These are phyloP conservation scores for Tetanocera ferruginea DNA, from an alignment of 2,888 invertebrate genomes.

Conservation along the genomic window DNA sequence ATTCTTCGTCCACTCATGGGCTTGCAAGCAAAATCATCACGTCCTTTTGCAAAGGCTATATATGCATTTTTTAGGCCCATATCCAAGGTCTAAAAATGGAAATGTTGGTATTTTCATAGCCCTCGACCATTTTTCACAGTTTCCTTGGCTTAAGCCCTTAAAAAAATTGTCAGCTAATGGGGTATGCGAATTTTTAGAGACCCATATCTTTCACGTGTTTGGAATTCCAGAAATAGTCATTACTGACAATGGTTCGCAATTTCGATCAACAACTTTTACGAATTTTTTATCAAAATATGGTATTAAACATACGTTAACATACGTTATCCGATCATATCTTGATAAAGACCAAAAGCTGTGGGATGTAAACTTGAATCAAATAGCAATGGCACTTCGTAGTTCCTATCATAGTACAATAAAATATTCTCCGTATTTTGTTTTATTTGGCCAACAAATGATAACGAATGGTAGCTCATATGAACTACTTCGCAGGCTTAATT, in stretches of 20 bases:
- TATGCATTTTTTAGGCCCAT: constrained; percentile 42
- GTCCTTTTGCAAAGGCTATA: constrained; percentile 42
- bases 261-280: neutral
- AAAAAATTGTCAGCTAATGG: constrained; percentile 8
- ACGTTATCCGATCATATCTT: too few species aligned
- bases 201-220: neutral
- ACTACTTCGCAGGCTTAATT: too few species aligned
- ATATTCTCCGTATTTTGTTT: too few species aligned
- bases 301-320: too few species aligned
- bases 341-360: too few species aligned
- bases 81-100: constrained; percentile 33
- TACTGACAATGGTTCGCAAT: neutral
- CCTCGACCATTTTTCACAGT: constrained; percentile 42
- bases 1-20: constrained; percentile 39
- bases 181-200: neutral
- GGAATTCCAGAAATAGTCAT: neutral
- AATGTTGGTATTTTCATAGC: constrained; percentile 41
- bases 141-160: constrained; percentile 30
- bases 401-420: too few species aligned
- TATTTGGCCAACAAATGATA: too few species aligned
- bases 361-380: too few species aligned
- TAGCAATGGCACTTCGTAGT: too few species aligned
- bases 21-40: constrained; percentile 22
- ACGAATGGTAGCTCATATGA: too few species aligned
- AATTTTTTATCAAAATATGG: too few species aligned